These are phyloP conservation scores for Serranus cabrilla DNA, from an alignment of 2,797 vertebrate genomes.

Conservation along the genomic window DNA sequence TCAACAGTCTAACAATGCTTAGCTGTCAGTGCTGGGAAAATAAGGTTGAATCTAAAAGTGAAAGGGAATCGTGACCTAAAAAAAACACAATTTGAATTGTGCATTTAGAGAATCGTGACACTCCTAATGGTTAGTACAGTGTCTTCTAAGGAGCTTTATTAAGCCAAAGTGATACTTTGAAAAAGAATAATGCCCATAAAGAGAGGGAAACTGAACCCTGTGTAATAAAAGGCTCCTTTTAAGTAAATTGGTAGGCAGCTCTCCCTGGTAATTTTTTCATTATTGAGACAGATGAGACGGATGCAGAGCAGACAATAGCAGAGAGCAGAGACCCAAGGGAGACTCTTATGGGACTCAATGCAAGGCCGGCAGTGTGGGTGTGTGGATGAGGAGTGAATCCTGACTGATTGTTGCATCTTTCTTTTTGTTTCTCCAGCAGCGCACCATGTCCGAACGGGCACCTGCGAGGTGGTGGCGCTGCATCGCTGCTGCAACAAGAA, in stretches of 20 bases:
- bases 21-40: too few relatives aligned
- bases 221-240: conserved; percentile 18
- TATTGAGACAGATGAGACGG: conserved; percentile 23
- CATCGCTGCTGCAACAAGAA: conserved; percentile 99
- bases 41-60: too few relatives aligned
- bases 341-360: conserved; percentile 32
- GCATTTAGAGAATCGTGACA: too few relatives aligned
- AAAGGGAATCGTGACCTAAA: too few relatives aligned
- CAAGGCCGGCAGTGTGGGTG: conserved; percentile 13
- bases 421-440: conserved; percentile 77
- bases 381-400: conserved; percentile 9
- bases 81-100: too few relatives aligned
- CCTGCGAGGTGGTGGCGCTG: conserved; percentile 97
- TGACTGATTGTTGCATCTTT: conserved; percentile 18
- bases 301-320: conserved; percentile 16
- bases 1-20: too few relatives aligned
- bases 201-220: not conserved
- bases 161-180: not conserved
- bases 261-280: conserved; percentile 20
- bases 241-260: conserved; percentile 25
- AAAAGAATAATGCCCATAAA: not conserved
- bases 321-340: conserved; percentile 19
- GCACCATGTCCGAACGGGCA: conserved; percentile 94
- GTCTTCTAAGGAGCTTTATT: too few relatives aligned
- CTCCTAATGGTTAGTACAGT: too few relatives aligned